These are phyloP conservation scores for Piaya cayana DNA, from an alignment of 2,113 vertebrate genomes.

Conservation along the genomic window DNA sequence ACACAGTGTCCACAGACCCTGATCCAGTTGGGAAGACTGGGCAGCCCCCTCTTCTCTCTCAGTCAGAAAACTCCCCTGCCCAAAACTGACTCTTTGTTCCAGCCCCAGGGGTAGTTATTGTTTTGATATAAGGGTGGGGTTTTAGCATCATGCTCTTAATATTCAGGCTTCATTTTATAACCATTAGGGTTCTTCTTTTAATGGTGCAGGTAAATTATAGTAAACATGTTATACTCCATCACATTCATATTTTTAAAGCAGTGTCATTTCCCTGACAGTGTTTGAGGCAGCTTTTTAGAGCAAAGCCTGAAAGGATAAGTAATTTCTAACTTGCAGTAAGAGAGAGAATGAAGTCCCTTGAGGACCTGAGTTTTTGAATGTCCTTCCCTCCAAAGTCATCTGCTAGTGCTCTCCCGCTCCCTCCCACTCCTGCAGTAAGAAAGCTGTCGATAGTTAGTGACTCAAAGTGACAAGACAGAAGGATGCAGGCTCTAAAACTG, in stretches of 20 bases:
- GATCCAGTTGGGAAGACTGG: not conserved
- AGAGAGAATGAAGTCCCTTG: not conserved
- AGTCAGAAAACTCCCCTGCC: not conserved
- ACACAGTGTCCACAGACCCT: not conserved
- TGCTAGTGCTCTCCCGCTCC: not conserved
- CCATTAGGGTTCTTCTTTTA: not conserved
- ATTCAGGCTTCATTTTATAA: slow-evolving; percentile 19
- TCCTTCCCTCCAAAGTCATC: slow-evolving; percentile 15
- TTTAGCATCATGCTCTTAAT: slow-evolving; percentile 14
- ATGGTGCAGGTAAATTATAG: not conserved
- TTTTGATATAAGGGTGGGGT: not conserved
- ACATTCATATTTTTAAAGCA: not conserved
- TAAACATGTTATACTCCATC: not conserved
- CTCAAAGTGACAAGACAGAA: not conserved
- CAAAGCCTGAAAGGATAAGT: not conserved
- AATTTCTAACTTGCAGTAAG: slow-evolving; percentile 4
- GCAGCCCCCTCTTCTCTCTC: not conserved
- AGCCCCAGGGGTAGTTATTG: not conserved
- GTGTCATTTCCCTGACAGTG: not conserved
- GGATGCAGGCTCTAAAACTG: not conserved
- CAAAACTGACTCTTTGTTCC: not conserved
- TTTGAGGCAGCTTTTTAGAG: not conserved
- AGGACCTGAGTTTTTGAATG: not conserved
- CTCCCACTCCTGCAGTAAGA: not conserved
- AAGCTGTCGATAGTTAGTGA: not conserved